phyloP scores from a whole-genome alignment of 2,888 invertebrate species.

The Chelonus formosanus region DNA sequence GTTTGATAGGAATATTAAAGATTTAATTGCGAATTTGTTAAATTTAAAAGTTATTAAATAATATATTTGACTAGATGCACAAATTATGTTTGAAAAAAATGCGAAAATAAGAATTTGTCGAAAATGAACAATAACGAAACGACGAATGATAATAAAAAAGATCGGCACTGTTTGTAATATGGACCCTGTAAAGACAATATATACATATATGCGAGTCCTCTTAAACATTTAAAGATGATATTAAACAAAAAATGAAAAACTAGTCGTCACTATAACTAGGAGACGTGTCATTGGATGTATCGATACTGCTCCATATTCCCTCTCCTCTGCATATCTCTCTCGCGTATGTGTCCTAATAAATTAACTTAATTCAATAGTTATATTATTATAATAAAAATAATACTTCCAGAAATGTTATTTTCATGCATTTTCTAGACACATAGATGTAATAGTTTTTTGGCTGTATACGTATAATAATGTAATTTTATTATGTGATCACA shows the following conservation, averaged over 20 bases:
- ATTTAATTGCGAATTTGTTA: conserved; percentile 24
- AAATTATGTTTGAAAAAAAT: conserved; percentile 1
- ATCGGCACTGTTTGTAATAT: conserved; percentile 40
- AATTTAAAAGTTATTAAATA: conserved; percentile 14
- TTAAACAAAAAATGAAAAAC: conserved; percentile 30
- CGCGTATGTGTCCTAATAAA: conserved; percentile 41
- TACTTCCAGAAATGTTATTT: conserved; percentile 41
- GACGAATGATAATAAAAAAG: conserved; percentile 13
- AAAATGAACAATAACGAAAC: conserved; percentile 17
- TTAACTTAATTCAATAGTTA: conserved; percentile 40
- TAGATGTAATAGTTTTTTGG: conserved; percentile 39
- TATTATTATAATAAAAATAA: conserved; percentile 17
- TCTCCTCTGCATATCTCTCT: conserved; percentile 44
- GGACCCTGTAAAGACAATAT: conserved; percentile 49
- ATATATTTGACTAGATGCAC: conserved; percentile 9
- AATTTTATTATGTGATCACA: conserved; percentile 28
- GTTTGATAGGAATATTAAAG: conserved; percentile 25
- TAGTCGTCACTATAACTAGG: conserved; percentile 43
- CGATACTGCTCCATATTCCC: conserved; percentile 40
- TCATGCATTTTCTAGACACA: conserved; percentile 40
- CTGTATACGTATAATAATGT: conserved; percentile 36
- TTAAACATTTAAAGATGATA: conserved; percentile 37
- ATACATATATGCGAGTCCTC: conserved; percentile 47
- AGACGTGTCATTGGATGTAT: conserved; percentile 36
- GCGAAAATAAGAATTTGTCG: conserved; percentile 25